Percentiles rank a stretch among this genome's conserved stretches.
phyloP scores from a whole-genome alignment of 2,888 invertebrate species.

The Cantharis lateralis region DNA sequence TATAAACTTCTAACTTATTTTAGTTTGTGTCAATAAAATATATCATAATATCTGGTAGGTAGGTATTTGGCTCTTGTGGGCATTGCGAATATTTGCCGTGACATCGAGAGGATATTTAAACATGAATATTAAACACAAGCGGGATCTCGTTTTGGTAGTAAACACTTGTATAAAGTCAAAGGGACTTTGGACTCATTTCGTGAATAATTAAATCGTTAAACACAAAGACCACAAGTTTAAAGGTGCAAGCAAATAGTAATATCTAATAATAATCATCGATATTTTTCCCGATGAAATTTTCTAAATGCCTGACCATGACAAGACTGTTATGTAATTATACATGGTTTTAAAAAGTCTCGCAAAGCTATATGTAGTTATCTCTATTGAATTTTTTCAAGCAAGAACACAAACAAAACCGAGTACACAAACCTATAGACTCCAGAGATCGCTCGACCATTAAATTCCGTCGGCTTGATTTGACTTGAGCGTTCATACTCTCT shows the following conservation, averaged over 20 bases:
- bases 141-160: slow-evolving; percentile 19
- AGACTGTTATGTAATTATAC: neutral
- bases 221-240: slow-evolving; percentile 6
- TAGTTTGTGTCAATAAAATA: neutral
- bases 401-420: slow-evolving; percentile 9
- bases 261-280: neutral
- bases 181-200: slow-evolving; percentile 13
- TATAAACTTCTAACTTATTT: neutral
- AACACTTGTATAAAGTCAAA: slow-evolving; percentile 22
- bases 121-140: slow-evolving; percentile 24
- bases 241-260: neutral
- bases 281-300: neutral
- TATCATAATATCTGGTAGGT: neutral
- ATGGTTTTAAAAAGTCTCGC: neutral
- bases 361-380: neutral
- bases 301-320: neutral
- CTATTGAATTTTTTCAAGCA: slow-evolving; percentile 12
- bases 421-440: slow-evolving; percentile 8
- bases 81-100: neutral
- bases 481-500: slow-evolving; percentile 9
- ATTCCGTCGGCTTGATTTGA: slow-evolving; percentile 21
- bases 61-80: neutral
- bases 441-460: slow-evolving; percentile 13
- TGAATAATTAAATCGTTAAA: slow-evolving; percentile 19
- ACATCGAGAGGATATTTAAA: slow-evolving; percentile 14